Percentiles rank a stretch among this genome's conserved stretches.
phyloP scores from a whole-genome alignment of 2,888 invertebrate genomes.

The Mamestra brassicae region DNA sequence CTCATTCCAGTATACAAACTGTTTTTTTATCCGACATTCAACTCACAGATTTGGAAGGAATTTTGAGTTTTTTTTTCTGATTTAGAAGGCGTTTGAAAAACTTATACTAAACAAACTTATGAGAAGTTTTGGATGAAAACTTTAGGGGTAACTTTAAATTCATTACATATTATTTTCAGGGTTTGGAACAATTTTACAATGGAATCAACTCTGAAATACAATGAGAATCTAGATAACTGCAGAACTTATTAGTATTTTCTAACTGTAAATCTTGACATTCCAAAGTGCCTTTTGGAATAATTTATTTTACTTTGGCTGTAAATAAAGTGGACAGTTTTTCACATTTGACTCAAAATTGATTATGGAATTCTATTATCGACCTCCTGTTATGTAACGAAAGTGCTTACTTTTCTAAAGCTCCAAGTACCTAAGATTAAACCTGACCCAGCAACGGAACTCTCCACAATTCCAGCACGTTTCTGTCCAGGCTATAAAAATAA shows the following conservation, averaged over 20 bases:
- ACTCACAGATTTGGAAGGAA: neutral
- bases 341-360: neutral
- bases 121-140: neutral
- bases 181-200: too few species aligned
- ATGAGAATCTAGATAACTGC: too few species aligned
- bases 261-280: too few species aligned
- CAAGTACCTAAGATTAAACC: neutral
- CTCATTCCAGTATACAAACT: conserved; percentile 32
- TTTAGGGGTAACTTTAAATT: too few species aligned
- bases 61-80: neutral
- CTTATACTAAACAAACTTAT: neutral
- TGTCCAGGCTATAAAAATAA: conserved; percentile 45
- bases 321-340: too few species aligned
- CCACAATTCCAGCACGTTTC: conserved; percentile 47
- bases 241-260: too few species aligned
- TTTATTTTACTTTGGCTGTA: too few species aligned
- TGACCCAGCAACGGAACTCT: conserved; percentile 4
- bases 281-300: too few species aligned
- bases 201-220: too few species aligned
- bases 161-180: too few species aligned
- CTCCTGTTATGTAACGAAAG: too few species aligned
- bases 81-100: neutral
- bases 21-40: conserved; percentile 37
- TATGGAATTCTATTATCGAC: neutral
- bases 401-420: neutral